Evolutionary conservation across 2,888 invertebrate species (phyloP).

Genomic region (Cosmorhoe ocellata): DNA sequence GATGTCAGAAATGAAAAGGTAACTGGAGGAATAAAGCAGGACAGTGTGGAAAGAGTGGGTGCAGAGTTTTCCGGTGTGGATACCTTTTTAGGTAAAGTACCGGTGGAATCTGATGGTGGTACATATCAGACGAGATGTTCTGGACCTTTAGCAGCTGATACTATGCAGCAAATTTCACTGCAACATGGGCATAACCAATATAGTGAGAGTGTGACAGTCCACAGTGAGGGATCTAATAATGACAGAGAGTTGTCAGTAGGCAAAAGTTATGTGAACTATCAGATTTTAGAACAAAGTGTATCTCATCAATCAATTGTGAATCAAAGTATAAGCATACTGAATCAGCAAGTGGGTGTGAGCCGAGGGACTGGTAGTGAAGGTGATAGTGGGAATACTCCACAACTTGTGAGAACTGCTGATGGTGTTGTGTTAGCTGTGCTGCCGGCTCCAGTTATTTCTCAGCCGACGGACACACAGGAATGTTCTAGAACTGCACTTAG

Average conservation of each 20-base stretch:
- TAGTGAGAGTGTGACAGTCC: slow-evolving; percentile 63
- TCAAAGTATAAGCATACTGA: slow-evolving; percentile 78
- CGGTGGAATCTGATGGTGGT: slow-evolving; percentile 52
- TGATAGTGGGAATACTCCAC: slow-evolving; percentile 59
- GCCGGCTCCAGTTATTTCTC: slow-evolving; percentile 56
- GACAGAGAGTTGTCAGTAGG: slow-evolving; percentile 65
- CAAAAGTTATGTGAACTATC: slow-evolving; percentile 77
- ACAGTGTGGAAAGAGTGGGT: slow-evolving; percentile 50
- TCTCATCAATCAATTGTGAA: slow-evolving; percentile 78
- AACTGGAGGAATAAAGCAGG: slow-evolving; percentile 51
- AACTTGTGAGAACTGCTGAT: slow-evolving; percentile 73
- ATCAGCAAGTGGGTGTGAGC: slow-evolving; percentile 76
- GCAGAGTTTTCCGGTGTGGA: slow-evolving; percentile 58
- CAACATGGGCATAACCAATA: slow-evolving; percentile 62
- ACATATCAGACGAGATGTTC: slow-evolving; percentile 66
- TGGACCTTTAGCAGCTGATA: slow-evolving; percentile 51
- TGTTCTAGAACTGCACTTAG: slow-evolving; percentile 64
- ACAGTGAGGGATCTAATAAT: slow-evolving; percentile 62
- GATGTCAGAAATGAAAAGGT: slow-evolving; percentile 48
- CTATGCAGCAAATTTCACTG: slow-evolving; percentile 59
- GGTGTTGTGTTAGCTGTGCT: slow-evolving; percentile 76
- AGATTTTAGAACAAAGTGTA: slow-evolving; percentile 79
- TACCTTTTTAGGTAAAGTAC: slow-evolving; percentile 56
- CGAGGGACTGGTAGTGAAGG: slow-evolving; percentile 63
- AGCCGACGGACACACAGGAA: slow-evolving; percentile 53